Evolutionary conservation across 2,797 vertebrate genomes (phyloP), one percentile per base, ranked within the genome.

Genomic region (Helarctos malayanus): DNA sequence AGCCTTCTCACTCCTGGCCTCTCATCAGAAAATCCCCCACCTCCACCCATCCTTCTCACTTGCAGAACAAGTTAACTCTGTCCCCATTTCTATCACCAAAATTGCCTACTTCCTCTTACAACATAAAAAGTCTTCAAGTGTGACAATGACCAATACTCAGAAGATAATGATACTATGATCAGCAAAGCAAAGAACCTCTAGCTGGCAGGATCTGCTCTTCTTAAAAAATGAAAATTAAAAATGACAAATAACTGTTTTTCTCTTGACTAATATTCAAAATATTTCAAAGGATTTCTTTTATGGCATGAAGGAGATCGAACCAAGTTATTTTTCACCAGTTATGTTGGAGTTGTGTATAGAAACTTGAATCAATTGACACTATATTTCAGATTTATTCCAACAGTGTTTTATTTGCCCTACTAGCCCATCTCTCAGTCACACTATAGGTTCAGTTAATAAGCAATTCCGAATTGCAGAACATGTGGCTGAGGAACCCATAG

Each of bases 201-300:
- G 21, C 3, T 95, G 25, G 23, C 65, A 85, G 18, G 25, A 29
- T 80, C 25, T 21, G 23, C 1, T 15, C 13, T 80, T 41, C 21
- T 94, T 63, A 68, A 75, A 85, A 59, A 86, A 79, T 54, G 21
- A 16, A 11, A 92, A 95, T 89, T 93, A 63, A 86, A 69, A 86
- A 75, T 83, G 27, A 80, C 10, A 95, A 73, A 35, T 32, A 73
- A 69, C 15, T 47, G 1, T 41, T 80, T 85, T 69, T 88, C 45
- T 29, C 86, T 78, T 80, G 19, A 86, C 15, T 92, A 21, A 49
- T 56, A 69, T 93, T 96, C 56, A 69, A 54, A 90, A 69, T 54
- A 88, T 49, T 95, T 71, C 59, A 73, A n/a, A 71, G 12, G 14
- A 41, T 61, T 79, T 75, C 54, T 54, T 90, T 83, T 84, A 76